These are phyloP conservation scores for Anomalospiza imberbis DNA, from an alignment of 2,797 vertebrate genomes.

Conservation along the genomic window DNA sequence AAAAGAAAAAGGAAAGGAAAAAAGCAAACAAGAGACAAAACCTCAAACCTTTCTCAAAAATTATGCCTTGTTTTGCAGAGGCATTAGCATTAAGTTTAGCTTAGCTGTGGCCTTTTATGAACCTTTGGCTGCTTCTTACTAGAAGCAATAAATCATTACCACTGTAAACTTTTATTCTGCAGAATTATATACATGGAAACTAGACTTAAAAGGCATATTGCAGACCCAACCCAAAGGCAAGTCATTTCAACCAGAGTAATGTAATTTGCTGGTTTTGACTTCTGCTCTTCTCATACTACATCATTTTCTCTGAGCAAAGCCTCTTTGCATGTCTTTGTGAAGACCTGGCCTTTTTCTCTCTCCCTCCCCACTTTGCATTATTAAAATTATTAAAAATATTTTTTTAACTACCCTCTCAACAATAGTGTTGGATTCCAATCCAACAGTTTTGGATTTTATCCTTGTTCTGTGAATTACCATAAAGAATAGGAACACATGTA, in stretches of 20 bases:
- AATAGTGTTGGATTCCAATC: neutral
- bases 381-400: neutral
- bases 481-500: neutral
- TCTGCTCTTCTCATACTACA: neutral
- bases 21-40: neutral
- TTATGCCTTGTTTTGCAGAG: neutral
- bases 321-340: neutral
- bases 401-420: neutral
- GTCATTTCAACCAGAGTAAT: neutral
- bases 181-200: neutral
- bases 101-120: neutral
- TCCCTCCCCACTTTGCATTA: neutral
- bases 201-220: neutral
- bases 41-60: neutral
- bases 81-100: neutral
- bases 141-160: neutral
- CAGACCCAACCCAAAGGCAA: neutral
- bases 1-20: neutral
- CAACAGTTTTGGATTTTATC: neutral
- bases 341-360: neutral
- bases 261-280: neutral
- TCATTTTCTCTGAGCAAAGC: neutral
- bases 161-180: neutral
- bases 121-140: neutral
- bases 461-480: neutral